Base-by-base conservation (phyloP, 2,113 vertebrate genomes). In the Cygnus atratus region DNA sequence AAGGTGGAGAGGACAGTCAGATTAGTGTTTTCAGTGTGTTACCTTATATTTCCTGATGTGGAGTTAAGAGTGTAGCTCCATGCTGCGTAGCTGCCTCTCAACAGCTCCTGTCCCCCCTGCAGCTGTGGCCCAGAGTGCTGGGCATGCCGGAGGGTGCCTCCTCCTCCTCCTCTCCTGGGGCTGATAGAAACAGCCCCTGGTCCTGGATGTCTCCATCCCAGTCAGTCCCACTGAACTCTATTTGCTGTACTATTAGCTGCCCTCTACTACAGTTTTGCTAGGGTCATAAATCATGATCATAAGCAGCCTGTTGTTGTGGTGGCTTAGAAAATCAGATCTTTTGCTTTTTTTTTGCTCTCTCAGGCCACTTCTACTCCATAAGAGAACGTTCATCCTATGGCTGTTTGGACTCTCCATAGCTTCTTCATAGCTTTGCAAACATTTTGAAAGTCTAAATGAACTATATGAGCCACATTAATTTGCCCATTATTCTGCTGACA, bases 401-500 rank as follows among this genome's bases (percentile, higher is more conserved):
- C 48, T 76, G 6, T 79, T 50, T 80, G 65, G 50, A 90, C 21
- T 24, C 25, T 54, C 61, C 31, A 26, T 14, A 54, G 13, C 7
- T 72, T 66, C 54, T 75, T 66, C 0, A 1, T 43, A 78, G 72
- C 55, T 91, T 90, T 94, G 41, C 46, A 85, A 91, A 26, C 62
- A 68, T 11, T 86, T 71, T 41, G 20, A 31, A 86, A 77, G 79
- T 87, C n/a, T 46, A 83, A 66, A 33, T 70, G 17, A 33, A 35
- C 91, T 39, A 25, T 67, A 33, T 77, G 31, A 73, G 31, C 31
- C 24, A 52, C 26, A 16, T 70, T 74, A 44, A 83, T 86, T 83
- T 91, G 28, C 31, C 41, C 10, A 22, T 89, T 91, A 76, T 62
- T 85, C 59, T 88, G 39, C 55, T 93, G 87, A 77, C 6, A 10